Evolutionary conservation across 2,888 invertebrate genomes (phyloP).

Genomic region (Melinaea marsaeus): DNA sequence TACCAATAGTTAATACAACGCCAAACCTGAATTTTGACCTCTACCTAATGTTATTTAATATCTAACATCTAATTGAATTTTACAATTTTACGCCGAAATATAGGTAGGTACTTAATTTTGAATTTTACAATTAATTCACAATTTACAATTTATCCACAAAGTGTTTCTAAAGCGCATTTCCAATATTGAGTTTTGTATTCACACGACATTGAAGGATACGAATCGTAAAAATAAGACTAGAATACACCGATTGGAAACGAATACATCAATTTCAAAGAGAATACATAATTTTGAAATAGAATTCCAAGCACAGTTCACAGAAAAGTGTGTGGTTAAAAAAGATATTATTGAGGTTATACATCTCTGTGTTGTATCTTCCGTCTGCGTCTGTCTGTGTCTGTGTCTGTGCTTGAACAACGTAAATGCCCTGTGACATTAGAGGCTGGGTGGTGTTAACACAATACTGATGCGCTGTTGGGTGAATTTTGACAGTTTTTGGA

Average conservation of each 20-base stretch:
- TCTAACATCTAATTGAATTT: conserved; percentile 44
- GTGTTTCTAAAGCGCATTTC: conserved; percentile 37
- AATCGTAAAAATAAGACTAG: conserved; percentile 64
- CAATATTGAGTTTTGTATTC: conserved; percentile 25
- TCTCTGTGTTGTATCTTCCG: no score
- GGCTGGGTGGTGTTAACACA: conserved; percentile 60
- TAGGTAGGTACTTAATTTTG: conserved; percentile 55
- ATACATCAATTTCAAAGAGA: conserved; percentile 13
- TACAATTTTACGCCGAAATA: conserved; percentile 70
- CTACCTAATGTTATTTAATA: conserved; percentile 37
- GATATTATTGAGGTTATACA: no score
- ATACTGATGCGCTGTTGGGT: conserved; percentile 61
- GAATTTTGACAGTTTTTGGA: conserved; percentile 24
- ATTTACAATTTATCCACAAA: conserved; percentile 41
- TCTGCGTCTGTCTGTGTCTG: no score
- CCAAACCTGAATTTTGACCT: conserved; percentile 70
- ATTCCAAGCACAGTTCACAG: conserved; percentile 22
- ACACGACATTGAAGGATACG: conserved; percentile 42
- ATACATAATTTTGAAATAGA: neutral
- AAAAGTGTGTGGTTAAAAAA: neutral
- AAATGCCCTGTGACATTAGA: conserved; percentile 70
- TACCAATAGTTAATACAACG: conserved; percentile 51
- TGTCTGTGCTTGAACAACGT: conserved; percentile 49
- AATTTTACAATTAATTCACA: conserved; percentile 43
- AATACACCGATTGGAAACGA: conserved; percentile 64